Conservation (phyloP, 35 echinoderm and acorn worm genomes). For the Ophioderma brevispina region DNA sequence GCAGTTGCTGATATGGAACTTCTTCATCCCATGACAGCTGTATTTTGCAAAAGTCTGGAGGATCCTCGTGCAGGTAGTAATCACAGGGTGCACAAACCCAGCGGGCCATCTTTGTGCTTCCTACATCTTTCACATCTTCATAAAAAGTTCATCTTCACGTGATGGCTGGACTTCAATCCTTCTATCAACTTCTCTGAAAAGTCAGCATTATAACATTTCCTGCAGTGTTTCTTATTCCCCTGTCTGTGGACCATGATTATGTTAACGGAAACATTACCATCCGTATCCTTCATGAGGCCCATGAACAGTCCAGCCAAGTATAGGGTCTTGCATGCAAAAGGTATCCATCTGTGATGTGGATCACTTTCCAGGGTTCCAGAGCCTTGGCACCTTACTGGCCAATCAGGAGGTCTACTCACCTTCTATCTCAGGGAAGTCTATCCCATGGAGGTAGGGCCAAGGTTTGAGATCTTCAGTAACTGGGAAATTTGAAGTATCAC, state of each 20-base stretch:
- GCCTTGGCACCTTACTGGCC: constrained; percentile 54
- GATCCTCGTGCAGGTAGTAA: too few relatives aligned
- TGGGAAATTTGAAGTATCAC: neutral
- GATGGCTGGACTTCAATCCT: neutral
- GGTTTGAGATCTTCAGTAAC: neutral
- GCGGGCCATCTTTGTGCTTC: neutral
- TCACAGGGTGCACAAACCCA: too few relatives aligned
- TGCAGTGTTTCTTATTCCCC: too few relatives aligned
- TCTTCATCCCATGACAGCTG: too few relatives aligned
- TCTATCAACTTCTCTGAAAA: neutral
- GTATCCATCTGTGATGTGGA: constrained; percentile 33
- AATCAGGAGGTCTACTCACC: constrained; percentile 63
- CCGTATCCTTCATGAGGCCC: neutral
- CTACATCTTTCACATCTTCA: neutral
- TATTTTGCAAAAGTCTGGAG: too few relatives aligned
- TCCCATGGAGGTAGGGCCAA: constrained; percentile 20
- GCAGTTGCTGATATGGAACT: too few relatives aligned
- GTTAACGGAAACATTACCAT: neutral
- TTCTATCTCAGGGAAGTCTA: constrained; percentile 22
- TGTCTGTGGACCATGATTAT: too few relatives aligned
- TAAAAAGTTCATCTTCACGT: neutral
- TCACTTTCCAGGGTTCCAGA: constrained; percentile 53
- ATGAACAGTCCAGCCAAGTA: constrained; percentile 51
- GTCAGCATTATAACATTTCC: neutral
- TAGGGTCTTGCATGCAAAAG: constrained; percentile 40